Evolutionary conservation across 1,140 invertebrate genomes (phyloP).

Genomic region (Limonius californicus): DNA sequence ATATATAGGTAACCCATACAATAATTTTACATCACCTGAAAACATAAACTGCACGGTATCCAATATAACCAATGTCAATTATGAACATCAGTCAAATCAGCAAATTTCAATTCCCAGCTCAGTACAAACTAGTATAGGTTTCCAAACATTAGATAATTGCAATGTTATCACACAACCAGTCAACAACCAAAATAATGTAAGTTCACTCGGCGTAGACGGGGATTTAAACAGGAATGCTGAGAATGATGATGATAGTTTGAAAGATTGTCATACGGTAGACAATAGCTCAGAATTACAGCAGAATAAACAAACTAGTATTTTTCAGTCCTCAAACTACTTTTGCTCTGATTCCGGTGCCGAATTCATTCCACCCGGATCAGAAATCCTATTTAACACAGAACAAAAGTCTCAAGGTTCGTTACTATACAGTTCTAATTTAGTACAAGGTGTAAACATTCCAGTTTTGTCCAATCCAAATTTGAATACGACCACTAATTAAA

Average conservation of each 20-base stretch:
- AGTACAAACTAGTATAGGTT: no score
- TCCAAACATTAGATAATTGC: neutral
- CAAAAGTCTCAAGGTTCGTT: neutral
- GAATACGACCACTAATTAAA: neutral
- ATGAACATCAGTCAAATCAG: neutral
- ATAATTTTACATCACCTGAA: conserved; percentile 30
- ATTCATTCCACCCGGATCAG: conserved; percentile 53
- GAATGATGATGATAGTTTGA: conserved; percentile 10
- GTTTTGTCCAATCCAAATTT: neutral
- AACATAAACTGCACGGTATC: conserved; percentile 8
- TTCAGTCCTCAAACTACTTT: conserved; percentile 54
- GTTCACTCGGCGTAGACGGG: neutral
- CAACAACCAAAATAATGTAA: neutral
- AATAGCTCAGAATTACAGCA: conserved; percentile 7
- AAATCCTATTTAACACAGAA: conserved; percentile 48
- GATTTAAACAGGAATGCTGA: neutral
- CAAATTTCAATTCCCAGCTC: neutral
- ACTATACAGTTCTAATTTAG: neutral
- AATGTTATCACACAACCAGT: neutral
- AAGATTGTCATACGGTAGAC: neutral
- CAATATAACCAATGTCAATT: conserved; percentile 7
- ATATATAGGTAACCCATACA: conserved; percentile 55
- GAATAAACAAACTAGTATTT: conserved; percentile 14
- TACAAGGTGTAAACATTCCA: neutral
- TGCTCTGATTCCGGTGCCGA: conserved; percentile 47